These are phyloP conservation scores for Myotis pilosus DNA, from an alignment of 2,797 vertebrate genomes.

Conservation along the genomic window DNA sequence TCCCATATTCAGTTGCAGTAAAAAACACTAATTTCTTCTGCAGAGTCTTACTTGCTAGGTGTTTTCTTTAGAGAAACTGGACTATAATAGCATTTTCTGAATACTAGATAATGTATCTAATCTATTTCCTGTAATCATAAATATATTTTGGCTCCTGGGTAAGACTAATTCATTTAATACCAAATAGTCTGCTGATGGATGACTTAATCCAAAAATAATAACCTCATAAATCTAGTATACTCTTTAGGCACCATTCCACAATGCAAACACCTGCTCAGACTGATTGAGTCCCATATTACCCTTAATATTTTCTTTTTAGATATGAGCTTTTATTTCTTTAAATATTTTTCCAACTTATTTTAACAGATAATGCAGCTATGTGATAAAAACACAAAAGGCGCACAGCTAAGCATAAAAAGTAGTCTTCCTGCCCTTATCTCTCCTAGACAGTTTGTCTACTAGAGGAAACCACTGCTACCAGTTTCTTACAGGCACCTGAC, in stretches of 20 bases:
- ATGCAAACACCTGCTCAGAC: neutral
- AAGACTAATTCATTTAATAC: slow-evolving; percentile 6
- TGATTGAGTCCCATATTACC: neutral
- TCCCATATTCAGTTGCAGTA: neutral
- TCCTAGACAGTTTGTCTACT: neutral
- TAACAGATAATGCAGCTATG: neutral
- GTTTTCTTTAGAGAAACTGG: neutral
- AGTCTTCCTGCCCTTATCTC: neutral
- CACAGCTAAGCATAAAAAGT: neutral
- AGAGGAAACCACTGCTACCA: neutral
- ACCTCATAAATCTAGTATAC: neutral
- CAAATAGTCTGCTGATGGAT: neutral
- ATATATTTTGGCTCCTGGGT: neutral
- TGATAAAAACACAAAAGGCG: neutral
- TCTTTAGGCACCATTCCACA: neutral
- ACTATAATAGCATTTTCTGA: neutral
- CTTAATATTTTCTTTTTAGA: neutral
- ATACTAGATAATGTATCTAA: neutral
- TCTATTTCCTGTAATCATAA: neutral
- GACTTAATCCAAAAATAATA: neutral
- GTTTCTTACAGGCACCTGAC: neutral
- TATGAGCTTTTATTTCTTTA: neutral
- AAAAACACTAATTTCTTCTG: neutral
- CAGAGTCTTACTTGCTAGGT: neutral
- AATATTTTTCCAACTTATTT: neutral